Conservation (phyloP, 2,113 vertebrate genomes). For the Mus spicilegus region DNA sequence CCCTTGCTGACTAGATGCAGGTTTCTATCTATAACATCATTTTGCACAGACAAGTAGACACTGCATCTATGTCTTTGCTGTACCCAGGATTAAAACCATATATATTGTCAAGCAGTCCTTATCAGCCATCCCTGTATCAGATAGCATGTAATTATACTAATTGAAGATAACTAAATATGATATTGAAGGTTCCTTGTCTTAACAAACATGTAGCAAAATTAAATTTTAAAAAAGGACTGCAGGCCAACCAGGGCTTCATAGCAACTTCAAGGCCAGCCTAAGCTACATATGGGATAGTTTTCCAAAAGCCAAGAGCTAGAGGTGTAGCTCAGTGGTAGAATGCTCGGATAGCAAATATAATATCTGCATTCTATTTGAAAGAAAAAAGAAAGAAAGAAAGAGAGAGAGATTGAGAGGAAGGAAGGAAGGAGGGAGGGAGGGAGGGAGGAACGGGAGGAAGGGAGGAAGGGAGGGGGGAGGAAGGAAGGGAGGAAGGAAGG, state of each 20-base stretch:
- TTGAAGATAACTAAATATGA: neutral
- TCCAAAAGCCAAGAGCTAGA: neutral
- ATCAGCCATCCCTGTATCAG: neutral
- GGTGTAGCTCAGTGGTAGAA: neutral
- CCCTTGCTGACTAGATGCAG: neutral
- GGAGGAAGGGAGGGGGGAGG: too few relatives aligned
- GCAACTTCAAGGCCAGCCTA: neutral
- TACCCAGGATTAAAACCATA: neutral
- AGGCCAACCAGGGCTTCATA: neutral
- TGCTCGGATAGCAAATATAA: neutral
- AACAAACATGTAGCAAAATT: neutral
- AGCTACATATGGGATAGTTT: neutral
- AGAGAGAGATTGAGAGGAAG: too few relatives aligned
- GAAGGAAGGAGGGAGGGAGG: too few relatives aligned
- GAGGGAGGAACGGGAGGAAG: too few relatives aligned
- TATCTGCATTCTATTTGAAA: neutral
- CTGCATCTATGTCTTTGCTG: neutral
- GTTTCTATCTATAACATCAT: slow-evolving; percentile 9
- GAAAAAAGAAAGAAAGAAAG: neutral
- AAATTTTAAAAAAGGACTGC: neutral
- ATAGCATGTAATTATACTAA: neutral
- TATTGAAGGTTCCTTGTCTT: neutral
- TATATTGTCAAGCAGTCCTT: neutral
- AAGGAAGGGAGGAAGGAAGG: neutral
- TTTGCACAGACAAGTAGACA: slow-evolving; percentile 21